Conservation (phyloP, 2,797 vertebrate species). For the Cyclura pinguis region DNA sequence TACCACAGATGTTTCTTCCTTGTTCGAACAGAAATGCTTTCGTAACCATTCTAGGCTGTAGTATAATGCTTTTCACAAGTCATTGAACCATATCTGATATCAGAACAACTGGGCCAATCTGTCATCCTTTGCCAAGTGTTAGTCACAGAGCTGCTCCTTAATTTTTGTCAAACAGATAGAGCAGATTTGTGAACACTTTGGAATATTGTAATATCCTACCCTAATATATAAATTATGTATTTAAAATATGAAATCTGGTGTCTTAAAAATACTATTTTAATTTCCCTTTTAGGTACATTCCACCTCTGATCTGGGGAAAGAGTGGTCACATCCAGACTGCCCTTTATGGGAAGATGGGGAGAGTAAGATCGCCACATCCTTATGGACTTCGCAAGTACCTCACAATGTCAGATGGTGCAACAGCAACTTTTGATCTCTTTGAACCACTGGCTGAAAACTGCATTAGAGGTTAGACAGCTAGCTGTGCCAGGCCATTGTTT, state of each 20-base stretch:
- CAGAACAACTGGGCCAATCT: background rate
- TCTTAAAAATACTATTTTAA: constrained; percentile 10
- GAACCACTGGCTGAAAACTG: constrained; percentile 88
- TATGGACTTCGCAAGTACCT: constrained; percentile 90
- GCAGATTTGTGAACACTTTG: background rate
- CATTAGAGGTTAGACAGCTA: constrained; percentile 85
- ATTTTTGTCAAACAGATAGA: background rate
- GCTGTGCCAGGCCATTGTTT: background rate
- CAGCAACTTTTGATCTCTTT: constrained; percentile 95
- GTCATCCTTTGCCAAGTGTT: background rate
- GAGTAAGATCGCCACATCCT: constrained; percentile 90
- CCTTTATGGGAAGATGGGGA: constrained; percentile 95
- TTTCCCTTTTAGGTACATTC: constrained; percentile 87
- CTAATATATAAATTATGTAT: background rate
- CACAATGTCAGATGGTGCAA: constrained; percentile 93
- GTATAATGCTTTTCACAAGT: background rate
- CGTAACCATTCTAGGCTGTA: background rate
- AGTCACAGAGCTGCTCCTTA: background rate
- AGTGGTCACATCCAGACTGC: constrained; percentile 95
- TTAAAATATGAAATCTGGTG: background rate
- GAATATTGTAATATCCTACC: background rate
- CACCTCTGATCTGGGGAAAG: constrained; percentile 95
- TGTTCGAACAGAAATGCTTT: constrained; percentile 5
- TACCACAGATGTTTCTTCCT: background rate
- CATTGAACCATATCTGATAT: background rate